A percentile compares a stretch with the other conserved stretches of the same genome.
Evolutionary conservation across 2,797 vertebrate genomes (phyloP).

Genomic region (Eulemur albifrons): DNA sequence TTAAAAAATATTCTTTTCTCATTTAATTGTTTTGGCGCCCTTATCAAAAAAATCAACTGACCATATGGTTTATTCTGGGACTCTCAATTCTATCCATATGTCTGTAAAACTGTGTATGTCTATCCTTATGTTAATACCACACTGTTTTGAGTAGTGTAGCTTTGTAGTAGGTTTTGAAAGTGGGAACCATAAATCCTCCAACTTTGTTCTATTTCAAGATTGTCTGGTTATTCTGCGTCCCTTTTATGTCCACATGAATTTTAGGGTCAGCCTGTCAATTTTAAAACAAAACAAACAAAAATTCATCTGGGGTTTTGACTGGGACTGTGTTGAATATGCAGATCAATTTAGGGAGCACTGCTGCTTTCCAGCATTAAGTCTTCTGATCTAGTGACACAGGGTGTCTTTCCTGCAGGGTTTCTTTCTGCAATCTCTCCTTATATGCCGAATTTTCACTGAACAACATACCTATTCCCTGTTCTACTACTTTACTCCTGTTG

Average conservation of each 20-base stretch:
- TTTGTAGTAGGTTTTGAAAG: not conserved
- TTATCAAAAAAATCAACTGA: not conserved
- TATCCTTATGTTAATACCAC: not conserved
- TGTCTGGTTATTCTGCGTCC: not conserved
- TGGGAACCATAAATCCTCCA: not conserved
- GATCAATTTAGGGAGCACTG: not conserved
- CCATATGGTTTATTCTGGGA: not conserved
- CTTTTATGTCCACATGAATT: not conserved
- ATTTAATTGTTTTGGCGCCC: not conserved
- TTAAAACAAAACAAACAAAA: not conserved
- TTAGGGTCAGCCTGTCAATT: not conserved
- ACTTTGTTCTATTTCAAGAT: not conserved
- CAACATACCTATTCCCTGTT: not conserved
- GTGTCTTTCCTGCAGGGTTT: not conserved
- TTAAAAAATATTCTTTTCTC: not conserved
- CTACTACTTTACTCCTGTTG: not conserved
- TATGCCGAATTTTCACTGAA: not conserved
- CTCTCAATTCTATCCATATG: not conserved
- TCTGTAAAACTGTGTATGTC: not conserved
- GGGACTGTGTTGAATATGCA: not conserved
- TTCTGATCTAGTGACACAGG: not conserved
- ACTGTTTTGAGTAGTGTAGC: not conserved
- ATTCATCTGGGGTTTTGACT: not conserved
- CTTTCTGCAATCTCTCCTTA: not conserved
- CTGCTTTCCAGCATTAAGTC: not conserved